Base-by-base conservation (phyloP, 2,113 vertebrate species). In the Saccopteryx leptura region DNA sequence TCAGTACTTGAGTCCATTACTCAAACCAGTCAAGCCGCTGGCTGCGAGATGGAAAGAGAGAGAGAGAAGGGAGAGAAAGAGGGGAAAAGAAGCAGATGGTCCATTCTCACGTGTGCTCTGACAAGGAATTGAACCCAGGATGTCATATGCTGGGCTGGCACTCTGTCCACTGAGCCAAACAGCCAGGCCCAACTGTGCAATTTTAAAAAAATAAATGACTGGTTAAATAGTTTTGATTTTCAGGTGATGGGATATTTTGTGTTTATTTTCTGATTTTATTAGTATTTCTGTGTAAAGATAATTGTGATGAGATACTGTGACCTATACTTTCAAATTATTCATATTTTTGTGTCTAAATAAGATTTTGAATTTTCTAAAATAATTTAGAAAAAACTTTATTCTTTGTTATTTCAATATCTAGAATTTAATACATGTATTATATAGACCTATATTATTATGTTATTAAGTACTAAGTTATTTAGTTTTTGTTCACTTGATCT, bases 401-500 rank as follows among this genome's bases (percentile, higher is more conserved):
- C 4, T 46, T 33, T 75, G 3, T 92, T 92, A 71, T 90, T 92
- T 90, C 14, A 87, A 60, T 9, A 8, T 84, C 12, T 48, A 17
- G 10, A 90, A 91, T 83, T 72, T 46, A 93, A 69, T 46, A 5
- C 63, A 61, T 50, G 33, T 61, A 54, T 91, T 54, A 79, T 78
- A 7, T 91, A 52, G 15, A 28, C 17, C 9, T 63, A 46, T 78
- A 4, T 63, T 91, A n/a, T 56, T 92, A 84, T 80, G 11, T 54
- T 52, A 14, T 58, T 82, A 69, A 68, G 0, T 66, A 88, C 86
- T 92, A 85, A 82, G 1, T 46, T 74, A 60, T 72, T 94, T 90
- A 31, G 63, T 15, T 95, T 95, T 92, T 93, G 17, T 54, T 88
- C 12, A 76, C n/a, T 78, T 88, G 28, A 39, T 88, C 21, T 93